phyloP scores from a whole-genome alignment of 2,888 invertebrate species.

The Drosophila prostipennis region DNA sequence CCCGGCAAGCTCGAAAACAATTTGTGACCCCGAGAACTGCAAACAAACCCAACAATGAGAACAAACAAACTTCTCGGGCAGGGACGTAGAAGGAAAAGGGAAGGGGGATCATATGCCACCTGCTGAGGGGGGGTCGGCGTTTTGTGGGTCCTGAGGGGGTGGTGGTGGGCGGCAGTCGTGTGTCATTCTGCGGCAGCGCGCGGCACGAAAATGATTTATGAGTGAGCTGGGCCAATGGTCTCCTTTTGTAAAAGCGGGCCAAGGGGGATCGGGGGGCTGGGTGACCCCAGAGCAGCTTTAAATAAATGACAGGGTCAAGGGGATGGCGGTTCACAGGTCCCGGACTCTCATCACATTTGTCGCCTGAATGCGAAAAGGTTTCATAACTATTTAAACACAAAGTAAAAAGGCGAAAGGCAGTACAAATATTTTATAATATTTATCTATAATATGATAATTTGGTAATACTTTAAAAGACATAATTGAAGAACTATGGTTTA shows the following conservation, averaged over 20 bases:
- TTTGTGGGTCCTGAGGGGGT: constrained; percentile 7
- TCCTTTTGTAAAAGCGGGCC: constrained; percentile 5
- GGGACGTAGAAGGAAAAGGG: neutral
- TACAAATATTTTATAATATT: neutral
- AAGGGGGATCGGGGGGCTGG: neutral
- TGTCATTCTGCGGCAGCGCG: constrained; percentile 76
- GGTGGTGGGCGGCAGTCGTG: constrained; percentile 47
- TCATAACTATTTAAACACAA: constrained; percentile 51
- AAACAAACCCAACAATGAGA: constrained; percentile 55
- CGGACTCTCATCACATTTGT: constrained; percentile 57
- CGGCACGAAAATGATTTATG: constrained; percentile 75
- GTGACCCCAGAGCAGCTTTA: constrained; percentile 38
- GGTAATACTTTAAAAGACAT: no score
- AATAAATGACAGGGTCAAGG: constrained; percentile 40
- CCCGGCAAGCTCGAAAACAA: constrained; percentile 68
- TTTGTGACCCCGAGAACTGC: constrained; percentile 67
- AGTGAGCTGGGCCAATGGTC: constrained; percentile 40
- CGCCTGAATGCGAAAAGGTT: constrained; percentile 69
- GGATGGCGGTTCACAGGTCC: constrained; percentile 17
- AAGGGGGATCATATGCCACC: constrained; percentile 33
- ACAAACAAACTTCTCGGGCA: constrained; percentile 43
- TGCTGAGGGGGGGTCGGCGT: constrained; percentile 15
- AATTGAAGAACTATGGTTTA: no score
- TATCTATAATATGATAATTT: neutral
- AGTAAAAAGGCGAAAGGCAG: neutral